These are phyloP conservation scores for Pseudorhiza aurosa DNA, from an alignment of 30 jellyfish, hydroid and myxozoan genomes.

Conservation along the genomic window DNA sequence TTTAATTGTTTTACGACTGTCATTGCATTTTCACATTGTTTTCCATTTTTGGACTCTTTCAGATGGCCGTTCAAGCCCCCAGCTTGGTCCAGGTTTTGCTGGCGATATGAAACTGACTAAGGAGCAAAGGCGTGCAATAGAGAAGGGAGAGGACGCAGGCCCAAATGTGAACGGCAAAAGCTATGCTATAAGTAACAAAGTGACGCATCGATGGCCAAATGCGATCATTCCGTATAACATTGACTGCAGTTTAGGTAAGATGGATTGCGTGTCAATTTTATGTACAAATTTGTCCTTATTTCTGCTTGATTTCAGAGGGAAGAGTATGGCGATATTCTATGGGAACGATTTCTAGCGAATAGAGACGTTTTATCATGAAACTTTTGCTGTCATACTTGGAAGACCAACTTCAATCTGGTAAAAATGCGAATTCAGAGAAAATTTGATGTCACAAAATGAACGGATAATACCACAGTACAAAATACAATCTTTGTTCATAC, in stretches of 20 bases:
- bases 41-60: not conserved
- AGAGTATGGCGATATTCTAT: too few species aligned
- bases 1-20: too few species aligned
- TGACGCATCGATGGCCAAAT: slow-evolving; percentile 70
- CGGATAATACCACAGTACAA: too few species aligned
- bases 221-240: slow-evolving; percentile 83
- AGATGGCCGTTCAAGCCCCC: slow-evolving; percentile 3
- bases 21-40: not conserved
- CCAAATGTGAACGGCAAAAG: not conserved
- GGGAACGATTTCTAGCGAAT: too few species aligned
- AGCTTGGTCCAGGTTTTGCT: slow-evolving; percentile 2
- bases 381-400: too few species aligned
- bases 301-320: too few species aligned
- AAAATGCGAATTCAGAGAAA: too few species aligned
- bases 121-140: slow-evolving; percentile 26
- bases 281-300: not conserved
- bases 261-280: too few species aligned
- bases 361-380: too few species aligned
- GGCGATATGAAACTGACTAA: slow-evolving; percentile 22
- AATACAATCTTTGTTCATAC: too few species aligned
- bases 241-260: slow-evolving; percentile 76
- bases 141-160: slow-evolving; percentile 53
- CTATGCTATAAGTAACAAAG: slow-evolving; percentile 33
- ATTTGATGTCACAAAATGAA: too few species aligned
- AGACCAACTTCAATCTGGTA: too few species aligned